phyloP scores from a whole-genome alignment of 2,888 invertebrate genomes.

The Dryomyza anilis region DNA sequence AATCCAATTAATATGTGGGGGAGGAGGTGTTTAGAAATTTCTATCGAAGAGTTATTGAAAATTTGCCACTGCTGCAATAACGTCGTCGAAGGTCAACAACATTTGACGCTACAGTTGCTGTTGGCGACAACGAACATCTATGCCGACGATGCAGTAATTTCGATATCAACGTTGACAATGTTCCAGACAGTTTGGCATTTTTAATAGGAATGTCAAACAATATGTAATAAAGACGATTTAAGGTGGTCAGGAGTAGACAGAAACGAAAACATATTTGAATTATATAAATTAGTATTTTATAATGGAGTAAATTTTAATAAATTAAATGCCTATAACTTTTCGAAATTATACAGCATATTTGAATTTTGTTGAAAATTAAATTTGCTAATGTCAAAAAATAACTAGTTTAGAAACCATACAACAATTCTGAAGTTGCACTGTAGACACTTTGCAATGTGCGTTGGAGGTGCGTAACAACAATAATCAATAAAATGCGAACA shows the following conservation, averaged over 20 bases:
- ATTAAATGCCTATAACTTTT: too few relatives aligned
- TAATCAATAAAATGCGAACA: constrained; percentile 22
- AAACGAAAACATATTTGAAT: neutral
- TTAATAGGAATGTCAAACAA: neutral
- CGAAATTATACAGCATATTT: too few relatives aligned
- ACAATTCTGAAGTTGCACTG: too few relatives aligned
- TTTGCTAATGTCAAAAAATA: too few relatives aligned
- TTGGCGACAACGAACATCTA: neutral
- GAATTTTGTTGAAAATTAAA: too few relatives aligned
- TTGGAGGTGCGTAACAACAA: neutral
- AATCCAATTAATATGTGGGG: too few relatives aligned
- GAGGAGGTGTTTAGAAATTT: too few relatives aligned
- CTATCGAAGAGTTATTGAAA: neutral
- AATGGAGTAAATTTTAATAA: too few relatives aligned
- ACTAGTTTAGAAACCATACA: too few relatives aligned
- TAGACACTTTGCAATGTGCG: too few relatives aligned
- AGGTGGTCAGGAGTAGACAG: neutral
- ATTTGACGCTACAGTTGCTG: neutral
- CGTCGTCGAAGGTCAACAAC: neutral
- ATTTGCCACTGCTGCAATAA: neutral
- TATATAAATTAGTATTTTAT: neutral
- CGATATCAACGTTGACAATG: neutral
- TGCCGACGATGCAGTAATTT: too few relatives aligned
- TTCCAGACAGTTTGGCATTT: constrained; percentile 4
- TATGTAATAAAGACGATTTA: neutral